Base-by-base conservation (phyloP, 2,113 vertebrate genomes). In the Paradoxurus hermaphroditus region DNA sequence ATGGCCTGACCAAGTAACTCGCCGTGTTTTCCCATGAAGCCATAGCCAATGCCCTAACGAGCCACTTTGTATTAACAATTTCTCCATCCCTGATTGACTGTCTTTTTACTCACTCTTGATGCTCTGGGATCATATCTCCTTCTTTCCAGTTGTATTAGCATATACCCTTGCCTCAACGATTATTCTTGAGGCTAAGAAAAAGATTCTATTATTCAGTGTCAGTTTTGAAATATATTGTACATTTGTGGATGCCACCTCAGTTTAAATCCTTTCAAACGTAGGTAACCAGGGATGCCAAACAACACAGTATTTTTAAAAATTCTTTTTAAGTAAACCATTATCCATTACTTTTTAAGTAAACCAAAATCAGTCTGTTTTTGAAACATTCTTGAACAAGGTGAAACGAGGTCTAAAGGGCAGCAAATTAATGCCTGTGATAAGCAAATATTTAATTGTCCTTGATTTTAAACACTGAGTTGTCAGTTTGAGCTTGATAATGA, bases 401-500 rank as follows among this genome's bases (percentile, higher is more conserved):
- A 94, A 88, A 46, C 7, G 5, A 86, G 65, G 85, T 92, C 88
- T 97, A 39, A 41, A 88, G 53, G 39, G 79, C 65, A 81, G 39
- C 36, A 82, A 78, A 53, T 91, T 85, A 97, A 95, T 31, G 87
- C 78, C 70, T 13, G 44, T 41, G n/a, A 78, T 68, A 95, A 96
- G 83, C 78, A 95, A 94, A 91, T 84, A 70, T 87, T 94, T 97
- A 95, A 97, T 92, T 96, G 86, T 95, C 87, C 91, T 91, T 95
- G 63, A 94, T 77, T 95, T 94, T 84, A 70, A 95, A 95, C 51
- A 85, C 6, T 34, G n/a, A 97, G 59, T 51, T 96, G 94, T 96
- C 78, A 72, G 79, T 95, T 92, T 90, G 85, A 72, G 23, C 78
- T 94, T 88, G n/a, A 83, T 97, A 81, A 96, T 83, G 62, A 94